Evolutionary conservation across 2,888 invertebrate species (phyloP).

Genomic region (Eremobia ochroleuca): DNA sequence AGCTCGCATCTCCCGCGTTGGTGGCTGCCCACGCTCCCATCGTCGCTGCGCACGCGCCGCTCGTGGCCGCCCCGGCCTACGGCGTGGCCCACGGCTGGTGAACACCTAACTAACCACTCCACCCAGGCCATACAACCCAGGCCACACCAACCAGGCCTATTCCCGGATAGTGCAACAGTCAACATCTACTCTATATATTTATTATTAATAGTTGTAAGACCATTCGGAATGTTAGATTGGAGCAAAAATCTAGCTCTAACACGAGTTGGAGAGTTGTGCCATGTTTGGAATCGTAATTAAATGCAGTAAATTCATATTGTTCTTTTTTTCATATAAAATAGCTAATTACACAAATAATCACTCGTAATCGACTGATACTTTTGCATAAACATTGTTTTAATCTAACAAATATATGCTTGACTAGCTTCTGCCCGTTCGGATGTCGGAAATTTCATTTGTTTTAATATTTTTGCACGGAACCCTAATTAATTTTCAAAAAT

Average conservation of each 20-base stretch:
- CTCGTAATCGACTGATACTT: neutral
- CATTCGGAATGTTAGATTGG: slow-evolving; percentile 74
- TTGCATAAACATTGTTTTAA: neutral
- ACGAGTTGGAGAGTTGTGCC: slow-evolving; percentile 77
- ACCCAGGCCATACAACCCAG: slow-evolving; percentile 68
- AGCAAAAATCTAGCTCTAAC: slow-evolving; percentile 74
- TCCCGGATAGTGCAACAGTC: slow-evolving; percentile 84
- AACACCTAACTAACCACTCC: slow-evolving; percentile 65
- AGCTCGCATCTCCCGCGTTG: slow-evolving; percentile 85
- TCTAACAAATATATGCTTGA: neutral
- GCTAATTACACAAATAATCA: neutral
- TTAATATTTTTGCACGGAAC: too few relatives aligned
- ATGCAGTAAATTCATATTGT: slow-evolving; percentile 70
- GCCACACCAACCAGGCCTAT: slow-evolving; percentile 66
- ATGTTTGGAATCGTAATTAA: slow-evolving; percentile 76
- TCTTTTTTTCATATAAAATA: slow-evolving; percentile 18
- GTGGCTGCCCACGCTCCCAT: slow-evolving; percentile 81
- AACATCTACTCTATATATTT: slow-evolving; percentile 76
- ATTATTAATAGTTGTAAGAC: slow-evolving; percentile 75
- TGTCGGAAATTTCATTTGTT: too few relatives aligned
- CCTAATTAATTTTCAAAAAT: too few relatives aligned
- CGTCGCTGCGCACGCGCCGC: slow-evolving; percentile 81
- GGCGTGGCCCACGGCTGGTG: slow-evolving; percentile 84
- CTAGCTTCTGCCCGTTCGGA: neutral
- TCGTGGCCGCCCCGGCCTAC: slow-evolving; percentile 79